Evolutionary conservation across 2,797 vertebrate genomes (phyloP).

Genomic region (Pipistrellus kuhlii): DNA sequence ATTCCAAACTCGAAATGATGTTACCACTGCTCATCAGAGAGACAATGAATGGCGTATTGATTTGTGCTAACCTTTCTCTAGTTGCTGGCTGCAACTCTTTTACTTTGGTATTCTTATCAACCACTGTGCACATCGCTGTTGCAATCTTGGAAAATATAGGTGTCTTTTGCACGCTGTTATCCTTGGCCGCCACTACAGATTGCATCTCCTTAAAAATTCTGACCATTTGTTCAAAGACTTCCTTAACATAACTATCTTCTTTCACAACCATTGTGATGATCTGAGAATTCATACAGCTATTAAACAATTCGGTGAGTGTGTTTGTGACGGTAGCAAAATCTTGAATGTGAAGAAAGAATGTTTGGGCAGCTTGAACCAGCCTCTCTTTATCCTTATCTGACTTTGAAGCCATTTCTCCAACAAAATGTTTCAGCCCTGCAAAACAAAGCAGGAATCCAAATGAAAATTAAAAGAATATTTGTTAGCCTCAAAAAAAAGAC

Average conservation of each 20-base stretch:
- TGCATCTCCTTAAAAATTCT: slow-evolving; percentile 80
- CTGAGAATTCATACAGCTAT: slow-evolving; percentile 67
- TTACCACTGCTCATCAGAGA: slow-evolving; percentile 70
- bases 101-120: slow-evolving; percentile 57
- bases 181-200: slow-evolving; percentile 10
- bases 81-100: slow-evolving; percentile 66
- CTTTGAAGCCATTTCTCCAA: slow-evolving; percentile 71
- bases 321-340: slow-evolving; percentile 76
- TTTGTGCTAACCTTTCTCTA: slow-evolving; percentile 1
- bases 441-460: slow-evolving; percentile 74
- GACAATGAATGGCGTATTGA: neutral
- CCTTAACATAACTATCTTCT: slow-evolving; percentile 77
- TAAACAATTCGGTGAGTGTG: slow-evolving; percentile 62
- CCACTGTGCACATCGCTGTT: neutral
- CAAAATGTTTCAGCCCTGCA: slow-evolving; percentile 66
- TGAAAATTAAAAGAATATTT: slow-evolving; percentile 19
- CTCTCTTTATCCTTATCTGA: slow-evolving; percentile 73
- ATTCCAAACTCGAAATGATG: slow-evolving; percentile 66
- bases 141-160: slow-evolving; percentile 55
- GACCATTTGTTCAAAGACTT: slow-evolving; percentile 81
- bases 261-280: slow-evolving; percentile 66
- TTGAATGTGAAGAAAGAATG: slow-evolving; percentile 74
- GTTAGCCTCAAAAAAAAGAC: neutral
- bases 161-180: neutral
- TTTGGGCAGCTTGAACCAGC: slow-evolving; percentile 67